Evolutionary conservation across 2,888 invertebrate species (phyloP).

Genomic region (Ornithoptera alexandrae): DNA sequence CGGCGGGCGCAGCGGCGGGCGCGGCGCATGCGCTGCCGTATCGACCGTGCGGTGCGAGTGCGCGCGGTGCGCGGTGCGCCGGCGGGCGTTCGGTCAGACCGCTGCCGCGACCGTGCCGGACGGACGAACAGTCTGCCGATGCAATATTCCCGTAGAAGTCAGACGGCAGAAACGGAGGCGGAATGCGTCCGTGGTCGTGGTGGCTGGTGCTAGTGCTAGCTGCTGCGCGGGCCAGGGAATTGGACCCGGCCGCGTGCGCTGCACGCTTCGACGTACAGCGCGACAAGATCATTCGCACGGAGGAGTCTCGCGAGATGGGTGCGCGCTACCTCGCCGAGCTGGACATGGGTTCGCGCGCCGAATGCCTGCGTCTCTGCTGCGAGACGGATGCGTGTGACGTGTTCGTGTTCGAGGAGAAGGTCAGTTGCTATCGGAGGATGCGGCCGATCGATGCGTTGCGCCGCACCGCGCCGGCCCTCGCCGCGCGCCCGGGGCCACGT

Average conservation of each 20-base stretch:
- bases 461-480: background rate
- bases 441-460: background rate
- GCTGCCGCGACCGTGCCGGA: constrained; percentile 9
- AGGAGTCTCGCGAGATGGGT: constrained; percentile 92
- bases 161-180: constrained; percentile 15
- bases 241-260: constrained; percentile 84
- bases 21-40: constrained; percentile 49
- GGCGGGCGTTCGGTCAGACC: constrained; percentile 44
- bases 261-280: constrained; percentile 91
- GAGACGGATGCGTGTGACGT: constrained; percentile 93
- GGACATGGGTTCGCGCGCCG: constrained; percentile 88
- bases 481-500: background rate
- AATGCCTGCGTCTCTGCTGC: constrained; percentile 93
- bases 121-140: background rate
- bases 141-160: background rate
- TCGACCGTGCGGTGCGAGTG: constrained; percentile 38
- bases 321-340: constrained; percentile 93
- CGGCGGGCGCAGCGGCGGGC: background rate
- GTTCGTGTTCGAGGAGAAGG: constrained; percentile 95
- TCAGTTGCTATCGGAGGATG: constrained; percentile 44
- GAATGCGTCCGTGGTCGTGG: constrained; percentile 44
- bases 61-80: background rate
- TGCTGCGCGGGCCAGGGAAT: constrained; percentile 66
- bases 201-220: constrained; percentile 43
- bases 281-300: constrained; percentile 94